Conservation (phyloP, 2,797 vertebrate species). For the Sebastes kiyomatsui region DNA sequence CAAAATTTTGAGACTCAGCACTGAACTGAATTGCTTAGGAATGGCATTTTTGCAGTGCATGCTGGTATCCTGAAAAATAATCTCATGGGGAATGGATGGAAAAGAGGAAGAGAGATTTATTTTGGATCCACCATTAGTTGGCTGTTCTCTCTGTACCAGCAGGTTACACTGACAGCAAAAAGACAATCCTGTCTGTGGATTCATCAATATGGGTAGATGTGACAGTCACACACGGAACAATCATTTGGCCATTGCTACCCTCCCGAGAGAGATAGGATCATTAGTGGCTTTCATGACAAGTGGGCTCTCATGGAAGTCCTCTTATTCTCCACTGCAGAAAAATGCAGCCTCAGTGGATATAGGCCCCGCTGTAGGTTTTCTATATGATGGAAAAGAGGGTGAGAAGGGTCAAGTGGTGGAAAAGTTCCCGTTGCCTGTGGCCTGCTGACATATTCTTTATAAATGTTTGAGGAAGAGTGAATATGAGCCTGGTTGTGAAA, state of each 20-base stretch:
- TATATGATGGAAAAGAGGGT: background rate
- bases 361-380: background rate
- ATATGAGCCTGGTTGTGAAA: conserved; percentile 1
- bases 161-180: conserved; percentile 54
- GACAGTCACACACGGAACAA: conserved; percentile 50
- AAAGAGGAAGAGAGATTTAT: conserved; percentile 20
- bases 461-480: conserved; percentile 39
- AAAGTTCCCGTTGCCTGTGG: background rate
- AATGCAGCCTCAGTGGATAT: background rate
- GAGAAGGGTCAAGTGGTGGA: background rate
- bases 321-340: conserved; percentile 10
- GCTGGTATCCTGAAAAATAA: conserved; percentile 38
- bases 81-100: conserved; percentile 39
- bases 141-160: conserved; percentile 48
- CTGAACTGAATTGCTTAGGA: conserved; percentile 45
- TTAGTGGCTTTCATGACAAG: conserved; percentile 55
- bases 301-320: conserved; percentile 33
- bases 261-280: conserved; percentile 38
- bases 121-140: conserved; percentile 42
- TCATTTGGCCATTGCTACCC: conserved; percentile 45
- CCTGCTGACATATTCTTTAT: conserved; percentile 10
- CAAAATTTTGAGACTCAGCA: conserved; percentile 49
- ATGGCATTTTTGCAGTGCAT: conserved; percentile 52
- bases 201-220: conserved; percentile 55
- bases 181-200: conserved; percentile 38